Base-by-base conservation (phyloP, 2,888 invertebrate genomes). In the Tromatobia lineatoria region DNA sequence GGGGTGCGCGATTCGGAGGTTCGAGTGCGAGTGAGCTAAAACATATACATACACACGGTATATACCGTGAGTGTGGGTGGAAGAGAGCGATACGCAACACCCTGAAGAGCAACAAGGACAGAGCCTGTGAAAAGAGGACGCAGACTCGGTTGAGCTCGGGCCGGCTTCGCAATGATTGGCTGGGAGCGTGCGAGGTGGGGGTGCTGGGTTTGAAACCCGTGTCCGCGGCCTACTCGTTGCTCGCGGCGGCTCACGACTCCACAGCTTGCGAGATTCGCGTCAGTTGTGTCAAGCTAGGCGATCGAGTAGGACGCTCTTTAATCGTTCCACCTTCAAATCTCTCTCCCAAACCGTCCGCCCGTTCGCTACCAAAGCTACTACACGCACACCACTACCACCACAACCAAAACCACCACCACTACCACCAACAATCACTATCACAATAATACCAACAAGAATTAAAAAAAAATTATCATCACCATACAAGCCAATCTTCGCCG, bases 201-300 rank as follows among this genome's bases (percentile, higher is more conserved):
- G 84, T 82, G 78, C 82, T 82, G 85, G 87, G 90, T 92, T 92
- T 91, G 90, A 92, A 92, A 91, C 82, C 89, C 90, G 89, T 89
- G 88, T 89, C 88, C 82, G 83, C 80, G 85, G 80, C 71, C 80
- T 74, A 71, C 75, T 66, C 85, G 84, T 83, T 75, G 71, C 71
- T 71, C 76, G 78, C 85, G 84, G 90, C 88, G 87, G 88, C 87
- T 87, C 86, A 87, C 87, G 87, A 87, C 86, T 87, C 88, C 85
- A 80, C 84, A 85, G 86, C 85, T 85, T 78, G 85, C 85, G 83
- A 76, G 81, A 86, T 80, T 85, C 86, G 90, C 91, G 91, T 92
- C 93, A 93, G 93, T 94, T 93, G 93, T 93, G 93, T 94, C 93
- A 93, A 92, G 93, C 92, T 93, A 91, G 92, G 93, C 93, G 93